Percentiles rank a stretch among this genome's conserved stretches.
phyloP scores from a whole-genome alignment of 2,797 vertebrate species.

The Lophotriccus pileatus region DNA sequence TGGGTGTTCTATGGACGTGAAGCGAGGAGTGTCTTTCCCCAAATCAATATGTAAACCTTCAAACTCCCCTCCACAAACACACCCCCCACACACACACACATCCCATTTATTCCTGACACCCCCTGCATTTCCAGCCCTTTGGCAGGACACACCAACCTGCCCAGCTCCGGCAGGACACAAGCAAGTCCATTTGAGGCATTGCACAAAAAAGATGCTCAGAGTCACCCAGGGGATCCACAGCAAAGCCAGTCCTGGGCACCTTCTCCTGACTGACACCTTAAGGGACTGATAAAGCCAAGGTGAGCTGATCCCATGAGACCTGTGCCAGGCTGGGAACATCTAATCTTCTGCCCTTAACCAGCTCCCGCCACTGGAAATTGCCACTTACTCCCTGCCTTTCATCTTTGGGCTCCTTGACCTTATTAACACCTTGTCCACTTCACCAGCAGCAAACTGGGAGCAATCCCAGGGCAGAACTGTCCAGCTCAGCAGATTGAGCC shows the following conservation, averaged over 20 bases:
- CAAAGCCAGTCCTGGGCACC: background rate
- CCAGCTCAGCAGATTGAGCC: background rate
- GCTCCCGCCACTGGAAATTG: background rate
- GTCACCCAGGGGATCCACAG: background rate
- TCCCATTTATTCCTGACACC: background rate
- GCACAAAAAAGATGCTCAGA: background rate
- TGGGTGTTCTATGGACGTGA: background rate
- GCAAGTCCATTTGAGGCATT: background rate
- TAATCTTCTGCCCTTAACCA: background rate
- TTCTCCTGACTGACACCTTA: background rate
- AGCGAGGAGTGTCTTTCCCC: background rate
- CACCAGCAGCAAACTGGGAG: background rate
- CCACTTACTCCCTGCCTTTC: background rate
- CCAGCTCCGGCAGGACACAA: background rate
- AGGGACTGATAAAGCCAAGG: background rate
- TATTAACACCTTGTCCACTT: background rate
- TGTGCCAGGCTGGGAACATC: background rate
- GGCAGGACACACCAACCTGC: background rate
- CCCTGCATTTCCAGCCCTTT: background rate
- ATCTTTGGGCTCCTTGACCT: background rate
- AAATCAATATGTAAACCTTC: background rate
- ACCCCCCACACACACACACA: background rate
- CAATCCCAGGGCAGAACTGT: background rate
- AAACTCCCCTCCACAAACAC: background rate
- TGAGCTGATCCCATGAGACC: background rate